Conservation (phyloP, 2,888 invertebrate species). For the Ditylenchus weischeri region DNA sequence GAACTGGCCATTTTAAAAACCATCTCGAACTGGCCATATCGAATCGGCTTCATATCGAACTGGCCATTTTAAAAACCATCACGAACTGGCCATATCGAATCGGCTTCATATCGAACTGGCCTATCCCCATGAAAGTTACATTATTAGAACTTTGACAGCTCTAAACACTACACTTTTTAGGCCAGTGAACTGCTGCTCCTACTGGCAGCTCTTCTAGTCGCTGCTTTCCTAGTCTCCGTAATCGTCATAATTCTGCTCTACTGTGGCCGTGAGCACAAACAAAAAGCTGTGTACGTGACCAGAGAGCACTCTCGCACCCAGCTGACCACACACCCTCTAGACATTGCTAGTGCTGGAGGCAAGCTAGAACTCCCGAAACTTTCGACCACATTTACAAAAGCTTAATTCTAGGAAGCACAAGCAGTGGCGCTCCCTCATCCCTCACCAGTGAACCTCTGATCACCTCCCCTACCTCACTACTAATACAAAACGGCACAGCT, state of each 20-base stretch:
- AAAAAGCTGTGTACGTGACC: constrained; percentile 51
- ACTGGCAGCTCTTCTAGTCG: constrained; percentile 45
- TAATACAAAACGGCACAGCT: constrained; percentile 3
- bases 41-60: too few relatives aligned
- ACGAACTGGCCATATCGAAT: too few relatives aligned
- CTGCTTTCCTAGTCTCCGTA: constrained; percentile 39
- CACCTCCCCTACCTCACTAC: constrained; percentile 17
- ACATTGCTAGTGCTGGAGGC: constrained; percentile 12
- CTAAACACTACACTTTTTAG: constrained; percentile 4
- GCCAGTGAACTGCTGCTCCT: constrained; percentile 38
- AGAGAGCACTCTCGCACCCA: constrained; percentile 48
- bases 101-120: too few relatives aligned
- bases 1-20: too few relatives aligned
- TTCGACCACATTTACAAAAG: not conserved
- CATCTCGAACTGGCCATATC: too few relatives aligned
- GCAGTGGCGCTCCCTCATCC: constrained; percentile 15
- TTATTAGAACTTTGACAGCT: not conserved
- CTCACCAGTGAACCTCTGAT: constrained; percentile 27
- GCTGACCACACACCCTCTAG: constrained; percentile 40
- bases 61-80: too few relatives aligned
- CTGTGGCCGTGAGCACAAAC: constrained; percentile 38
- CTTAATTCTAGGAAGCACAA: not conserved
- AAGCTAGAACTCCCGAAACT: not conserved
- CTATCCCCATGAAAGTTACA: too few relatives aligned
- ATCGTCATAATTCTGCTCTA: constrained; percentile 47